These are phyloP conservation scores for Helicoverpa assulta DNA, from an alignment of 2,888 invertebrate species.

Conservation along the genomic window DNA sequence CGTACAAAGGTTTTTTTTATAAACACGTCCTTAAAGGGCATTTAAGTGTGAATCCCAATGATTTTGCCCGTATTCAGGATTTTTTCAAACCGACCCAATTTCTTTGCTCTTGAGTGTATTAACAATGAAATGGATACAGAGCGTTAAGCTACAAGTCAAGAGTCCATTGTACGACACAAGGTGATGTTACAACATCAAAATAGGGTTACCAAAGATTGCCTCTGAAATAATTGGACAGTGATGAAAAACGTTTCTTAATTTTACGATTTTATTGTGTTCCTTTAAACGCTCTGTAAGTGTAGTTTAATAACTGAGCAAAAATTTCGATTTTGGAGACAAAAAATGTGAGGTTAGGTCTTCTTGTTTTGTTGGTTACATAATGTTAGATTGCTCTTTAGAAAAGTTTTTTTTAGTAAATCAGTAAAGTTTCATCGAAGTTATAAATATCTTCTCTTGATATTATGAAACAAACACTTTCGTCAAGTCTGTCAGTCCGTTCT, in stretches of 20 bases:
- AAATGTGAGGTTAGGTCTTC: not conserved
- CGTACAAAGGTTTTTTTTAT: no score
- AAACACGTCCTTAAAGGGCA: no score
- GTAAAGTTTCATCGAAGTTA: not conserved
- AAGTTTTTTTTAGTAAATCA: not conserved
- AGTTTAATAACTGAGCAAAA: slow-evolving; percentile 28
- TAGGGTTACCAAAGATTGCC: slow-evolving; percentile 52
- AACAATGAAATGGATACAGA: slow-evolving; percentile 74
- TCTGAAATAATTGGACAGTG: slow-evolving; percentile 40
- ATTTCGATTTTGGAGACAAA: slow-evolving; percentile 6
- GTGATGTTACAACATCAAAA: slow-evolving; percentile 77
- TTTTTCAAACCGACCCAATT: not conserved
- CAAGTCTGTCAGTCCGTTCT: no score
- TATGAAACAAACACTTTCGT: no score
- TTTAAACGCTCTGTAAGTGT: slow-evolving; percentile 24
- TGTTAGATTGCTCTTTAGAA: not conserved
- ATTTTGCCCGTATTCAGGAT: not conserved
- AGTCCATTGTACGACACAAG: slow-evolving; percentile 77
- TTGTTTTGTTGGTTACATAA: slow-evolving; percentile 14
- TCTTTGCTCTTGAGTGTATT: slow-evolving; percentile 30
- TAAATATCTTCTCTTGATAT: no score
- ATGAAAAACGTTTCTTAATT: slow-evolving; percentile 51
- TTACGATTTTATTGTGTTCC: slow-evolving; percentile 40
- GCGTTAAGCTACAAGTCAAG: slow-evolving; percentile 68
- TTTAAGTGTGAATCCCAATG: no score